These are phyloP conservation scores for Leucopternis melanops DNA, from an alignment of 2,113 vertebrate species.

Conservation along the genomic window DNA sequence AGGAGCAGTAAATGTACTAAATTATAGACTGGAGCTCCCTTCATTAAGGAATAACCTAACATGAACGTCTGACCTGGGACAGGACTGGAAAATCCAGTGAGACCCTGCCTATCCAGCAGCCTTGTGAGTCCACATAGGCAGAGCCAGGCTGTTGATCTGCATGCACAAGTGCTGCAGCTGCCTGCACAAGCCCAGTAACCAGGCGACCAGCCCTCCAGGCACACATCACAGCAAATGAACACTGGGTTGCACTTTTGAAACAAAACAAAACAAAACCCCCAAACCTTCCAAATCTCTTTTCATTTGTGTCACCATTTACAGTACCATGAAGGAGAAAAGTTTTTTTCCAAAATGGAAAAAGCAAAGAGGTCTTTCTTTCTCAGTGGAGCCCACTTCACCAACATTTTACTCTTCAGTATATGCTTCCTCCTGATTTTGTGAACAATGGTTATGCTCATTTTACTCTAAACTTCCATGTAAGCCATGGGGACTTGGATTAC, in stretches of 20 bases:
- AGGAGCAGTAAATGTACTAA: not conserved
- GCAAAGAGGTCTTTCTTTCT: not conserved
- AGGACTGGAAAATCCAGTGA: not conserved
- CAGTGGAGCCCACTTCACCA: not conserved
- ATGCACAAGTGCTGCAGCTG: not conserved
- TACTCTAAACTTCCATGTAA: not conserved
- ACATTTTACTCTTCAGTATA: not conserved
- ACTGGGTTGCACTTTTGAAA: not conserved
- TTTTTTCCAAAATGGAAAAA: not conserved
- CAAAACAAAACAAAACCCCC: not conserved
- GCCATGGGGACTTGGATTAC: not conserved
- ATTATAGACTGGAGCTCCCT: not conserved
- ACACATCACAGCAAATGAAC: fast-evolving
- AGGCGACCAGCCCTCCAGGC: not conserved
- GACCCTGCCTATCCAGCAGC: not conserved
- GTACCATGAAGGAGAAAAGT: not conserved
- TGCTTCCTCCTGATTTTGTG: not conserved
- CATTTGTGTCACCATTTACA: not conserved
- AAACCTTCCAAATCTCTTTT: not conserved
- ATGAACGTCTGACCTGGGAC: not conserved
- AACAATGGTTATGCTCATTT: not conserved
- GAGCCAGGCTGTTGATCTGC: not conserved
- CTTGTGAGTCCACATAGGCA: not conserved
- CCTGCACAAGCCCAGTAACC: not conserved
- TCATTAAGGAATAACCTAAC: not conserved